Conservation (phyloP, 2,113 vertebrate genomes). For the Dicaeum eximium region DNA sequence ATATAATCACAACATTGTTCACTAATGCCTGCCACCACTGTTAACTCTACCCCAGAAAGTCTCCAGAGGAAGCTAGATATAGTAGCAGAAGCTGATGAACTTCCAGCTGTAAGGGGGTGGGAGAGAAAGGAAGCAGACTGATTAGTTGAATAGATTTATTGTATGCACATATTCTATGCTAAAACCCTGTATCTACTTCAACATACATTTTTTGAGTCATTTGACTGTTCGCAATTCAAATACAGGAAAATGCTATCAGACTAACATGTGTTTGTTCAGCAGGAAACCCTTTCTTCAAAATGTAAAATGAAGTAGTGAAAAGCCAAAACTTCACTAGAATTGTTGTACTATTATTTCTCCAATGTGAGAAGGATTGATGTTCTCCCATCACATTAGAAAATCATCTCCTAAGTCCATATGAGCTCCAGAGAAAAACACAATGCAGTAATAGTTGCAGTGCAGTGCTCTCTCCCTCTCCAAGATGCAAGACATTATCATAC, state of each 20-base stretch:
- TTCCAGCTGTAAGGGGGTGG: conserved; percentile 19
- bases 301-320: not conserved
- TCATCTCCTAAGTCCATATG: not conserved
- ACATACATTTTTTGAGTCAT: conserved; percentile 25
- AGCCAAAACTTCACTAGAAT: conserved; percentile 2
- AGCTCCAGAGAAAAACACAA: not conserved
- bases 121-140: not conserved
- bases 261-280: conserved; percentile 26
- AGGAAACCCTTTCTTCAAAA: conserved; percentile 25
- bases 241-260: conserved; percentile 49
- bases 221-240: conserved; percentile 34
- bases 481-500: not conserved
- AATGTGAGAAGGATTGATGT: not conserved
- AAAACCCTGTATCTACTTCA: conserved; percentile 15
- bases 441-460: not conserved
- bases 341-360: not conserved
- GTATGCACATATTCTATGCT: not conserved
- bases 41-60: not conserved
- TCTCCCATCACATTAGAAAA: not conserved
- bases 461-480: not conserved
- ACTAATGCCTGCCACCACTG: not conserved
- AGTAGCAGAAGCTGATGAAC: conserved; percentile 17
- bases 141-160: not conserved
- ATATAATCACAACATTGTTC: conserved; percentile 19
- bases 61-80: conserved; percentile 24